phyloP scores from a whole-genome alignment of 2,113 vertebrate genomes.

The Vimba vimba region DNA sequence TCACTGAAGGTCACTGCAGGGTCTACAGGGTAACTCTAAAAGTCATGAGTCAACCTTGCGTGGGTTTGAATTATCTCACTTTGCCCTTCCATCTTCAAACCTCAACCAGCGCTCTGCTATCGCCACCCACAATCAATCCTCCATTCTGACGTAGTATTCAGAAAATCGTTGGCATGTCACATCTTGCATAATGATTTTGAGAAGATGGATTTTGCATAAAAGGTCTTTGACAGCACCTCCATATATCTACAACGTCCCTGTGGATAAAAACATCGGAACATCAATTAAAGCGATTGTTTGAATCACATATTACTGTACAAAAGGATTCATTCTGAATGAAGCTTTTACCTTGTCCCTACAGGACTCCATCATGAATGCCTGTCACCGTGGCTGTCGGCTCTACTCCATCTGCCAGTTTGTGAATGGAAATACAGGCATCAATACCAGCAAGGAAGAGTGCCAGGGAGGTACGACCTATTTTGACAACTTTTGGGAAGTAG shows the following conservation, averaged over 20 bases:
- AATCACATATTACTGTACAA: neutral
- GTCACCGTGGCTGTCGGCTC: slow-evolving; percentile 93
- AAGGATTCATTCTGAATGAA: neutral
- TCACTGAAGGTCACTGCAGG: neutral
- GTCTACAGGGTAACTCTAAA: neutral
- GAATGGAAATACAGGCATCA: slow-evolving; percentile 86
- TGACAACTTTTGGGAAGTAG: neutral
- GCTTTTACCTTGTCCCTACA: slow-evolving; percentile 55
- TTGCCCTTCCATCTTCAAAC: neutral
- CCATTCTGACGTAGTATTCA: neutral
- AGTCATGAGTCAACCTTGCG: neutral
- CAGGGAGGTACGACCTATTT: slow-evolving; percentile 82
- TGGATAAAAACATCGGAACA: neutral
- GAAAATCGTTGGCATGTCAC: neutral
- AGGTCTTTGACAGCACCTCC: neutral
- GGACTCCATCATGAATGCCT: slow-evolving; percentile 90
- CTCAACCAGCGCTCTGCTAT: neutral
- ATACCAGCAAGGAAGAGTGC: slow-evolving; percentile 89
- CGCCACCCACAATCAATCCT: neutral
- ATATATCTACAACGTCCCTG: neutral
- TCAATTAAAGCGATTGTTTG: neutral
- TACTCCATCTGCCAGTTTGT: slow-evolving; percentile 98
- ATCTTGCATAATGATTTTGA: slow-evolving; percentile 21
- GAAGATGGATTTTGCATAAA: neutral
- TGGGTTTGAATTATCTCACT: neutral